Evolutionary conservation across 1,140 invertebrate genomes (phyloP), one percentile per base, ranked within the genome.

Genomic region (Melitaea cinxia): DNA sequence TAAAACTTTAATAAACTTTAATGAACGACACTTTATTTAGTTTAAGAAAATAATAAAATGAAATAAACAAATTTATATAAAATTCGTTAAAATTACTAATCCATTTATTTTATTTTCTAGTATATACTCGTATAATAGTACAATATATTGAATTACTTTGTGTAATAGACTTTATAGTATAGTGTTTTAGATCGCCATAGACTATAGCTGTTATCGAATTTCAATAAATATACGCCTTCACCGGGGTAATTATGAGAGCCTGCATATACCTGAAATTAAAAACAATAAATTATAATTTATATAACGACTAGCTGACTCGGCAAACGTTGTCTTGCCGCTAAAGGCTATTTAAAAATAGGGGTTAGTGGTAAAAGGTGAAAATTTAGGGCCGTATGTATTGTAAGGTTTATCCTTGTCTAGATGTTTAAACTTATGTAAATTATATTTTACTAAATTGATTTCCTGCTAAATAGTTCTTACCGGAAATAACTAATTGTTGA

Each of bases 161-260:
- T 99, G 80, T 99, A 99, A 87, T 99, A 99, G 39, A 99, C 98
- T 91, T 98, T 94, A 91, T 99, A 99, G 88, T 99, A 99, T 23
- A 99, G 93, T 9, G 97, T 99, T 95, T 99, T 99, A 73, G 97
- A 99, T 76, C 99, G 94, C 98, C 98, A 99, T 58, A 99, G 92
- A 39, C 98, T 99, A 91, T 99, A 99, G 0, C 98, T 98, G 92
- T 99, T 99, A 91, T 99, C 99, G 91, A 99, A 99, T 92, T 99
- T 99, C 6, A 99, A 92, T 82, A 99, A 92, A 92, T 99, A 99
- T 33, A 99, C 96, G 33, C 99, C 99, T 92, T 97, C 95, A 15
- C 97, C 98, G 3, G 99, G 99, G 91, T 99, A 99, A 21, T 94
- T 92, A 91, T 99, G 99, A 72, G 96, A 98, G 6, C 99, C 99